Percentiles rank a stretch among this genome's conserved stretches.
Conservation (phyloP, 23 tunicate genomes). For the Diplosoma virens region DNA sequence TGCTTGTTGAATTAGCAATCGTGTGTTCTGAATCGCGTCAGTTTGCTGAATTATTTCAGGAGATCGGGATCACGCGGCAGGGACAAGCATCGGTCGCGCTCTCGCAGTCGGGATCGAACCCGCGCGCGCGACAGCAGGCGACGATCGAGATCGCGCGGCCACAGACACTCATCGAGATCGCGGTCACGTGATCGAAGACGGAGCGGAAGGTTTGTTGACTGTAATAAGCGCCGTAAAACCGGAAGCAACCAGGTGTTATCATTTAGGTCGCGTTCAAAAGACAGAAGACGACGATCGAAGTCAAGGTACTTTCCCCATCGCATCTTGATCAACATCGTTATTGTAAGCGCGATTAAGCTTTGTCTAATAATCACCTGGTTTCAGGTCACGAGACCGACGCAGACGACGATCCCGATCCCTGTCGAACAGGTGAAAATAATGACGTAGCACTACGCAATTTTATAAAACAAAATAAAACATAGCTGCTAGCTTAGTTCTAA, state of each 20-base stretch:
- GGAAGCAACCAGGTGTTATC: too few relatives aligned
- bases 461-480: too few relatives aligned
- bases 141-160: conserved; percentile 13
- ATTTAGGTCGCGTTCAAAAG: conserved; percentile 11
- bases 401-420: neutral
- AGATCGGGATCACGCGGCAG: neutral
- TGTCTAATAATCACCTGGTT: neutral
- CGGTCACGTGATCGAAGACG: conserved; percentile 13
- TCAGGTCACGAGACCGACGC: conserved; percentile 2
- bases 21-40: neutral
- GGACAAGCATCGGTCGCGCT: neutral
- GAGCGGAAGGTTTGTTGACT: too few relatives aligned
- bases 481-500: too few relatives aligned
- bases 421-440: neutral
- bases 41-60: neutral
- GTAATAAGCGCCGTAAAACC: too few relatives aligned
- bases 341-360: too few relatives aligned
- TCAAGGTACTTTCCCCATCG: neutral
- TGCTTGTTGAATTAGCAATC: neutral
- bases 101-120: conserved; percentile 17
- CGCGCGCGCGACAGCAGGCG: neutral
- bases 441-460: neutral
- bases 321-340: neutral
- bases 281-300: neutral
- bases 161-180: conserved; percentile 14